Conservation (phyloP, 2,888 invertebrate species). For the Venustoraphidia nigricollis region DNA sequence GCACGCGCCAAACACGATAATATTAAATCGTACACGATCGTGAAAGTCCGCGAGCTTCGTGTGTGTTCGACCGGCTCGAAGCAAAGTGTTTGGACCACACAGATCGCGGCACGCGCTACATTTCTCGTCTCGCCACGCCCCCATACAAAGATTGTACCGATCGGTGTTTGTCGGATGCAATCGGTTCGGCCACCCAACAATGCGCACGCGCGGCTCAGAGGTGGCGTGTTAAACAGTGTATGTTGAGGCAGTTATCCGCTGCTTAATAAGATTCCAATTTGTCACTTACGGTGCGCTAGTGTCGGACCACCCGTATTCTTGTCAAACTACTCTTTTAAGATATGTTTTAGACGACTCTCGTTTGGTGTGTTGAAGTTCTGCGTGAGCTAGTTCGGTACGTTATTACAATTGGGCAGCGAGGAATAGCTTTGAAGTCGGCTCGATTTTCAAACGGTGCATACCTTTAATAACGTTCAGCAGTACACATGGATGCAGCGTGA, state of each 20-base stretch:
- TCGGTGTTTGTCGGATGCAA: background rate
- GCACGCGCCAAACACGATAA: background rate
- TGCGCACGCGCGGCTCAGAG: background rate
- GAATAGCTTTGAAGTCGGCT: too few species aligned
- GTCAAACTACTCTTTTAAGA: slow-evolving; percentile 9
- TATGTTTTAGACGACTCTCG: too few species aligned
- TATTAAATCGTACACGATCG: background rate
- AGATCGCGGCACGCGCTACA: background rate
- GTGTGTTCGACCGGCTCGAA: background rate
- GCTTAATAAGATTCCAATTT: slow-evolving; percentile 54
- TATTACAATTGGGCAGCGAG: too few species aligned
- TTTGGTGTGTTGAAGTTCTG: too few species aligned
- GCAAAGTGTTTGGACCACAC: background rate
- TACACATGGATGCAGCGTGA: too few species aligned
- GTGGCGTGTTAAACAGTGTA: background rate
- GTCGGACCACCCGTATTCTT: slow-evolving; percentile 20
- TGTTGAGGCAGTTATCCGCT: slow-evolving; percentile 25
- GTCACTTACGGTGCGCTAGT: slow-evolving; percentile 47
- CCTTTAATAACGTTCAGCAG: too few species aligned
- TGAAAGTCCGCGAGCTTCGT: background rate
- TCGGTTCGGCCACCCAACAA: background rate
- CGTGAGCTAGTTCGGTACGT: too few species aligned
- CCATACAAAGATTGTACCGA: background rate
- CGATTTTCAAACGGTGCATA: too few species aligned
- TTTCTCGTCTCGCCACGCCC: background rate